Evolutionary conservation across 2,888 invertebrate genomes (phyloP).

Genomic region (Polyommatus icarus): DNA sequence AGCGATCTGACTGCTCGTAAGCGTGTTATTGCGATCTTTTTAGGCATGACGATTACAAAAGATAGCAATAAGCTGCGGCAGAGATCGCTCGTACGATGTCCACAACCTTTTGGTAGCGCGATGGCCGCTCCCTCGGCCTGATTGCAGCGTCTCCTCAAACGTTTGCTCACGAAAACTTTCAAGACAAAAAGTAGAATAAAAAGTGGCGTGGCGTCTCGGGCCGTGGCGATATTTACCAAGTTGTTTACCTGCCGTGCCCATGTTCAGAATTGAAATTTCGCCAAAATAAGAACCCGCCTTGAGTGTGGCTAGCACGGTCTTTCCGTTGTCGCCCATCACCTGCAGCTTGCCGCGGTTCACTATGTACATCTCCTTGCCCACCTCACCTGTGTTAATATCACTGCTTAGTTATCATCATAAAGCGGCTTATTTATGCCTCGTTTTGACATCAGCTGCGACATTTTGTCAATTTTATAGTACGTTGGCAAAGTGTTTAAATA

Average conservation of each 20-base stretch:
- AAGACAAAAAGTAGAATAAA: constrained; percentile 67
- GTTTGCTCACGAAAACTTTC: constrained; percentile 70
- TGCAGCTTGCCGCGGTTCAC: constrained; percentile 97
- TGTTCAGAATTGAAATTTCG: constrained; percentile 99
- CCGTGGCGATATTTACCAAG: constrained; percentile 93
- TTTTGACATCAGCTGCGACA: too few relatives aligned
- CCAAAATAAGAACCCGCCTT: constrained; percentile 99
- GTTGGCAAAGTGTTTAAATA: too few relatives aligned
- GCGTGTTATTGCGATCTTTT: constrained; percentile 44
- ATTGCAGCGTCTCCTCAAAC: constrained; percentile 79
- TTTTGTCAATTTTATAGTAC: too few relatives aligned
- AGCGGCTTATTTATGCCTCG: neutral
- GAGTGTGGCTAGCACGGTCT: constrained; percentile 97
- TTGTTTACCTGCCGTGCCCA: constrained; percentile 99
- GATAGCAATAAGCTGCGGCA: constrained; percentile 52
- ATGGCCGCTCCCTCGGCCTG: constrained; percentile 79
- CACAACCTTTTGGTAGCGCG: constrained; percentile 73
- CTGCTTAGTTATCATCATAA: neutral
- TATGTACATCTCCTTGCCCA: constrained; percentile 99
- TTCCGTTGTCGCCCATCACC: constrained; percentile 97
- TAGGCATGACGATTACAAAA: constrained; percentile 26
- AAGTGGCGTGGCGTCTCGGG: constrained; percentile 81
- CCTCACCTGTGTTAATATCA: constrained; percentile 89
- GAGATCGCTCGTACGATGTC: constrained; percentile 63
- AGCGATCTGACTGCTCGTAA: constrained; percentile 57